These are phyloP conservation scores for Drosophila melanica DNA, from an alignment of 1,140 invertebrate genomes.

Conservation along the genomic window DNA sequence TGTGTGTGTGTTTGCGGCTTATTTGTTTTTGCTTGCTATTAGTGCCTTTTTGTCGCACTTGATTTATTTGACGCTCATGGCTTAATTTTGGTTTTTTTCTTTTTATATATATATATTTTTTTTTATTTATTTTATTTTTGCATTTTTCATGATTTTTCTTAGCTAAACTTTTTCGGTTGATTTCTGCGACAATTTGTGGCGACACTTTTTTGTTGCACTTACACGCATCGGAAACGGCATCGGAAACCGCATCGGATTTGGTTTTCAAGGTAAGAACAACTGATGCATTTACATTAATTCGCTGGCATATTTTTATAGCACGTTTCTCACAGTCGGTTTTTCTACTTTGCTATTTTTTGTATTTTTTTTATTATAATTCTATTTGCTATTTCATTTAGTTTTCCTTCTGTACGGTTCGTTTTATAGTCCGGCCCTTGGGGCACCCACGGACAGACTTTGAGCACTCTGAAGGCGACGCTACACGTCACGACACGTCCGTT, in stretches of 20 bases:
- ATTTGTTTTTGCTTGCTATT: slow-evolving; percentile 11
- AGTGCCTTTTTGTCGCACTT: slow-evolving; percentile 59
- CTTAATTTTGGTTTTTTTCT: slow-evolving; percentile 59
- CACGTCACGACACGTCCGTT: slow-evolving; percentile 67
- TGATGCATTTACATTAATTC: slow-evolving; percentile 27
- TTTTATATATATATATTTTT: slow-evolving; percentile 30
- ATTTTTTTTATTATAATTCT: neutral
- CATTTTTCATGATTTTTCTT: slow-evolving; percentile 27
- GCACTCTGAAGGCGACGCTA: slow-evolving; percentile 21
- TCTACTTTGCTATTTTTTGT: neutral
- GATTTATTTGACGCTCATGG: slow-evolving; percentile 67
- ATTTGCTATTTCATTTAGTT: neutral
- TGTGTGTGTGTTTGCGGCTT: slow-evolving; percentile 2
- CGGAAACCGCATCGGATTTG: slow-evolving; percentile 19
- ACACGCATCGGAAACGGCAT: slow-evolving; percentile 42
- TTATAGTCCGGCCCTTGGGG: slow-evolving; percentile 10
- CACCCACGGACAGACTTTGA: slow-evolving; percentile 10
- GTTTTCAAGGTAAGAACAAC: slow-evolving; percentile 42
- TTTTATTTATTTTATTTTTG: slow-evolving; percentile 25
- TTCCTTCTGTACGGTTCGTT: slow-evolving; percentile 4
- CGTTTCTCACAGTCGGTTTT: slow-evolving; percentile 1
- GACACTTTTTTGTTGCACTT: slow-evolving; percentile 38
- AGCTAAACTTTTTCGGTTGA: slow-evolving; percentile 5
- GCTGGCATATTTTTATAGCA: slow-evolving; percentile 8
- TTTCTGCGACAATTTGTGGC: slow-evolving; percentile 26